Base-by-base conservation (phyloP, 2,888 invertebrate genomes). In the Rotaria socialis region DNA sequence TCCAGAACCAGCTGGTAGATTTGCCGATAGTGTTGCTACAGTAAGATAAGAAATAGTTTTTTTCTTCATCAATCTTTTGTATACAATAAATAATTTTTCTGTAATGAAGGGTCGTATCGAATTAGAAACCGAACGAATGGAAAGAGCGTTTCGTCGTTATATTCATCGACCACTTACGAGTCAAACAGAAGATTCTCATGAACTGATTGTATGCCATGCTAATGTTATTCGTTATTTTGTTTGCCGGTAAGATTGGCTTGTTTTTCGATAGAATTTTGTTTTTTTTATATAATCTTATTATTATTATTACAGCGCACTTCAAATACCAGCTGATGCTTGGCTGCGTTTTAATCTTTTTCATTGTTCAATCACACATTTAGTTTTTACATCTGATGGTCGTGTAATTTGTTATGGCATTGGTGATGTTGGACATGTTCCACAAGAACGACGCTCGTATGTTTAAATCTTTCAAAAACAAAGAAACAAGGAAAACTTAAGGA, bases 291-390 rank as follows among this genome's bases (percentile, higher is more conserved):
- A 43, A 43, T 11, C 4, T 43, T n/a, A 19, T n/a, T 85, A 6
- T 52, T 22, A 50, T 41, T 11, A 27, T 91, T 93, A 87, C 92
- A 96, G 98, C 90, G 97, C 96, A 0, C 92, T 99, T 74, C 99
- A 99, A 91, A 95, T 98, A 90, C 97, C 97, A 0, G 95, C 97
- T 0, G 97, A 99, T 91, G 98, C 95, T 4, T 99, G 99, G 99
- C 92, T 98, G 22, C 93, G 99, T 87, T 94, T 99, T 89, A 94
- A 94, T 22, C 92, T 99, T 55, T 95, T 95, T 91, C 95, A 99
- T 91, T 96, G 94, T 47, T 96, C 96, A 88, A 94, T 99, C 88
- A 97, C 97, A 0, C 96, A 95, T 95, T 89, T 99, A 1, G 90
- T 90, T 41, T 95, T 99, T 88, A 92, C 94, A 85, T 95, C 97